Conservation (phyloP, 2,888 invertebrate genomes). For the Polymixis flavicincta region DNA sequence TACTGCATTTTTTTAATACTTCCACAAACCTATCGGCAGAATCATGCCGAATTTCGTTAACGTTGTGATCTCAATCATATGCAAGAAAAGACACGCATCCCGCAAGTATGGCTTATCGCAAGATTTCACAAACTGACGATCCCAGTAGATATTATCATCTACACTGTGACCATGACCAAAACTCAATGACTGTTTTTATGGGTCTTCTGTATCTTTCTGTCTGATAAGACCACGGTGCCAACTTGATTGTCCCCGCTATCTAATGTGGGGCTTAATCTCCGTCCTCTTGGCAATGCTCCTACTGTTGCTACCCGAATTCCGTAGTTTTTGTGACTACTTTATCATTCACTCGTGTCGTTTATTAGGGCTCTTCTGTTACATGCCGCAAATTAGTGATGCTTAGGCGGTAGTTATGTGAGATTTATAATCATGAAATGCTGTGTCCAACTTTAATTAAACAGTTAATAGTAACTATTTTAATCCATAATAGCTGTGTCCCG, state of each 20-base stretch:
- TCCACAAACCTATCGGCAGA: neutral
- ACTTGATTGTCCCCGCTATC: slow-evolving; percentile 52
- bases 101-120: neutral
- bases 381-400: slow-evolving; percentile 20
- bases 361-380: slow-evolving; percentile 10
- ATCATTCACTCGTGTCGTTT: slow-evolving; percentile 42
- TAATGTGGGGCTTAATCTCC: slow-evolving; percentile 66
- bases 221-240: slow-evolving; percentile 7
- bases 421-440: slow-evolving; percentile 4
- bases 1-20: neutral
- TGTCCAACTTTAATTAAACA: neutral
- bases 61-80: neutral
- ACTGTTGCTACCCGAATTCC: slow-evolving; percentile 36
- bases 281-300: slow-evolving; percentile 60
- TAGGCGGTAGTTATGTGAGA: neutral
- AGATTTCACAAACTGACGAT: neutral
- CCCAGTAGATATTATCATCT: neutral
- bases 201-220: slow-evolving; percentile 24
- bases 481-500: too few relatives aligned
- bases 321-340: slow-evolving; percentile 44
- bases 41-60: neutral
- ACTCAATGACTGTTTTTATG: slow-evolving; percentile 1
- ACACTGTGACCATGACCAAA: neutral
- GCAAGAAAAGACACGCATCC: neutral
- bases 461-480: too few relatives aligned